Conservation (phyloP, 2,888 invertebrate genomes). For the Argynnis bischoffii region DNA sequence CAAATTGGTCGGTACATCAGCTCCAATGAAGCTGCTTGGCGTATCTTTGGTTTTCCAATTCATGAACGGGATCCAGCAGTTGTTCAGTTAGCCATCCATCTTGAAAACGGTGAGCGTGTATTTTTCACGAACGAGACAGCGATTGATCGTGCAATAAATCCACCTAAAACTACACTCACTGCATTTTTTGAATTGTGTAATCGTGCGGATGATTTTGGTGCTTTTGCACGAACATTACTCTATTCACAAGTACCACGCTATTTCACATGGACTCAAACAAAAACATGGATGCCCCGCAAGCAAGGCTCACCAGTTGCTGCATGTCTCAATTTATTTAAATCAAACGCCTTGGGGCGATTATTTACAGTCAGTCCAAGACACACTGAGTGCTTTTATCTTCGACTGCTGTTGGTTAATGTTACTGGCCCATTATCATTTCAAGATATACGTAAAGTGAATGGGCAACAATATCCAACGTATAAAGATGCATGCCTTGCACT, state of each 20-base stretch:
- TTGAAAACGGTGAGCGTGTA: conserved; percentile 39
- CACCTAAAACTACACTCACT: conserved; percentile 46
- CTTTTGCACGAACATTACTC: conserved; percentile 31
- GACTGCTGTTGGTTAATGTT: too few species aligned
- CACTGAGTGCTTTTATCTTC: too few species aligned
- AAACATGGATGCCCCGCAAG: conserved; percentile 39
- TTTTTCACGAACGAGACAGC: conserved; percentile 41
- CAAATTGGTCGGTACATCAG: conserved; percentile 5
- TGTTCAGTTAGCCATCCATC: conserved; percentile 20
- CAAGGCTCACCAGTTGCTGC: conserved; percentile 37
- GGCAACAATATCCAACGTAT: too few species aligned
- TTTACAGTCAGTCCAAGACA: too few species aligned
- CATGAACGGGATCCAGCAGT: conserved; percentile 11
- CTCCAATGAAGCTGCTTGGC: conserved; percentile 4
- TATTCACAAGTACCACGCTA: conserved; percentile 36
- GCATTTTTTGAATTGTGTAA: conserved; percentile 41
- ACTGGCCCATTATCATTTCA: too few species aligned
- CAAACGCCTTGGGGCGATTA: too few species aligned
- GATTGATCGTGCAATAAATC: conserved; percentile 40
- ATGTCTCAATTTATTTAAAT: conserved; percentile 37
- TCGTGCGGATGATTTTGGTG: conserved; percentile 36
- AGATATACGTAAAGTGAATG: too few species aligned
- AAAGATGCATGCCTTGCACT: too few species aligned
- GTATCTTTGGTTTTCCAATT: conserved; percentile 3
- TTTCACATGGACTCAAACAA: conserved; percentile 38